phyloP scores from a whole-genome alignment of 37 sponge, comb jelly and placozoan species.

The Cladorhizidae sp. region DNA sequence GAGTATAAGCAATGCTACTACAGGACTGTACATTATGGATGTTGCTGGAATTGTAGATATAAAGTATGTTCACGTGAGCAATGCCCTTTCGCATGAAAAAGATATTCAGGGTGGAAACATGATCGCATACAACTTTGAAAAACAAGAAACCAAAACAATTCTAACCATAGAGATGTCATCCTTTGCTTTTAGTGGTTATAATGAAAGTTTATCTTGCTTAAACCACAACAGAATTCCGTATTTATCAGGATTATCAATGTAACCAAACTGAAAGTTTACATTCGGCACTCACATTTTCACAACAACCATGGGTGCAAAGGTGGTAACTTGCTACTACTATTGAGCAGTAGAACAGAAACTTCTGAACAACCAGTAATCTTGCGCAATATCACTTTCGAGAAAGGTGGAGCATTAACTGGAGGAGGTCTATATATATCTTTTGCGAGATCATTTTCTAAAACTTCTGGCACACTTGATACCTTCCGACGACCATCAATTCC shows the following conservation, averaged over 20 bases:
- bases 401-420: background rate
- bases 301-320: slow-evolving; percentile 5
- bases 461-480: too few relatives aligned
- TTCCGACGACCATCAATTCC: background rate
- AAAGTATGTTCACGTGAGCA: background rate
- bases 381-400: background rate
- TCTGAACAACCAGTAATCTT: background rate
- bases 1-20: background rate
- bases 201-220: background rate
- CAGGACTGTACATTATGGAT: background rate
- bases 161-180: background rate
- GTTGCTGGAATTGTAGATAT: background rate
- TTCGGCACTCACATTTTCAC: background rate
- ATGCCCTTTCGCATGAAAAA: background rate
- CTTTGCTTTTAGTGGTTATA: background rate
- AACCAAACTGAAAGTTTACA: background rate
- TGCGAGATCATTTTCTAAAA: background rate
- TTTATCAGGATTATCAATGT: background rate
- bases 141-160: background rate
- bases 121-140: background rate
- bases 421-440: slow-evolving; percentile 1
- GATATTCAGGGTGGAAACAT: background rate
- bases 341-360: background rate
- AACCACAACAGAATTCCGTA: background rate
- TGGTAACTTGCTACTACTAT: background rate